Base-by-base conservation (phyloP, 2,113 vertebrate species). In the Phoxinus phoxinus region DNA sequence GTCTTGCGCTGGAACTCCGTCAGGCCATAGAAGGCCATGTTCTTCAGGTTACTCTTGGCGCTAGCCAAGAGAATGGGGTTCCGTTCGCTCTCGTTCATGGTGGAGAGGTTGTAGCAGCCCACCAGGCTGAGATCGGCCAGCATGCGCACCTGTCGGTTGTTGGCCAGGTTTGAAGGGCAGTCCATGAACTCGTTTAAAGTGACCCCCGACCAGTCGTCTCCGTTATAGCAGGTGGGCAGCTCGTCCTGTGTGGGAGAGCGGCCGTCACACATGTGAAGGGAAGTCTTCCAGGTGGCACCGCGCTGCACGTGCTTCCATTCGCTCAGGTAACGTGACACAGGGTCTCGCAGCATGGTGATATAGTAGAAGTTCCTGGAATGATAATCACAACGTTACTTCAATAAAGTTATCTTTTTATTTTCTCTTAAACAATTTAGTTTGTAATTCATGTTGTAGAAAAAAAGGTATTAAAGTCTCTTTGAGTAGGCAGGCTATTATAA, bases 271-370 rank as follows among this genome's bases (percentile, higher is more conserved):
- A 98, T 97, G 12, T 99, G 98, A 73, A 99, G 96, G 35, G 98
- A 97, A 2, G 98, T 99, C 93, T 99, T 99, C 98, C 98, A 99
- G 0, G 98, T 99, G 4, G 98, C 98, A 0, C 98, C 98, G 21
- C 98, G 95, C 93, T 99, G 98, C 86, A 99, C 98, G 0, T 99
- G 98, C 85, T 99, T 99, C 98, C 98, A 99, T 83, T 99, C 98
- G 2, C 98, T 99, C 92, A 99, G 91, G 94, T 98, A 99, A 61
- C 98, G 97, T 23, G 98, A 99, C 89, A 99, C 98, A 0, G 98
- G 98, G 91, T 99, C 98, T 78, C 98, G 95, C 94, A 99, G 93
- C 98, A 99, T 98, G 12, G 98, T 99, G 94, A 99, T 99, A 94
- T 99, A 99, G 92, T 99, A 99, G 96, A 99, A 99, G 93, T 99